phyloP scores from a whole-genome alignment of 2,797 vertebrate species.

The Atherinosoma microstoma region DNA sequence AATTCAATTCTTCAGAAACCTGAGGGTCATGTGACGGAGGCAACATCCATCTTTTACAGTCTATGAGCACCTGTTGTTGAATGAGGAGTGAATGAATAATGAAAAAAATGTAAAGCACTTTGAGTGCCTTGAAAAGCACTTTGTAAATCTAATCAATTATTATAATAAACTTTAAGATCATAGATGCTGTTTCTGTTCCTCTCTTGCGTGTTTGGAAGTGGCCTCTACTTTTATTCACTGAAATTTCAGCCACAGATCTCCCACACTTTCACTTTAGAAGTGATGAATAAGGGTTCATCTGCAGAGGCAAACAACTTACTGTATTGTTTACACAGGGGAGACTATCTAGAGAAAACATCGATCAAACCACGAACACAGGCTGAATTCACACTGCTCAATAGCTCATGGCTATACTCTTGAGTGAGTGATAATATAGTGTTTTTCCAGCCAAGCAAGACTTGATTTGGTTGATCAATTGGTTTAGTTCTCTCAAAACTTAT shows the following conservation, averaged over 20 bases:
- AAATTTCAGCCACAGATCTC: conserved; percentile 42
- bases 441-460: conserved; percentile 63
- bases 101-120: too few relatives aligned
- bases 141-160: background rate
- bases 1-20: too few relatives aligned
- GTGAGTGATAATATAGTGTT: conserved; percentile 64
- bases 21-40: too few relatives aligned
- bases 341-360: conserved; percentile 65
- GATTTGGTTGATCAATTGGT: conserved; percentile 76
- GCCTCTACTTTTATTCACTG: conserved; percentile 44
- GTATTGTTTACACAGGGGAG: conserved; percentile 75
- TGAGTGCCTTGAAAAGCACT: too few relatives aligned
- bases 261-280: conserved; percentile 59
- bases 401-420: conserved; percentile 50
- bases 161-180: conserved; percentile 22
- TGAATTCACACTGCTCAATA: conserved; percentile 57
- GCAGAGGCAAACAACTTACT: conserved; percentile 72
- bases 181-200: conserved; percentile 30
- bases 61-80: too few relatives aligned
- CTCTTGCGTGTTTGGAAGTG: conserved; percentile 24
- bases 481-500: conserved; percentile 69
- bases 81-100: too few relatives aligned
- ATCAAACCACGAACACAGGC: conserved; percentile 62
- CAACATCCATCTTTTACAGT: too few relatives aligned
- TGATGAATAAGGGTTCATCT: conserved; percentile 72